Evolutionary conservation across 2,113 vertebrate genomes (phyloP), one percentile per base, ranked within the genome.

Genomic region (Urocynchramus pylzowi): DNA sequence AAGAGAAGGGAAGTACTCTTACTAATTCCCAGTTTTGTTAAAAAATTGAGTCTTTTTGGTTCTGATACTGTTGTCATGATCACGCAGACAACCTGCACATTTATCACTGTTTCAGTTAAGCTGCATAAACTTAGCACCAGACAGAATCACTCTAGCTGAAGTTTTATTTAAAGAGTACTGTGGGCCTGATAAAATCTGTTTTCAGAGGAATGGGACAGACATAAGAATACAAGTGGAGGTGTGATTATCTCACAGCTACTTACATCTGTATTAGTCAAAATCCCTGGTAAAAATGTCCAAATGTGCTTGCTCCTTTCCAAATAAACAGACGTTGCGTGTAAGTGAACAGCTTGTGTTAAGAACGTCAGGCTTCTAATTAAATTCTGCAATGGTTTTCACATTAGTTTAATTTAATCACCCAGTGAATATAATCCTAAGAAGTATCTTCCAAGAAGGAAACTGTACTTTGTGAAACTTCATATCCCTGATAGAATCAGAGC

Each of bases 221-320:
- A 44, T 64, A 79, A 79, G 24, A 39, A 49, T 82, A 52, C 56
- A 80, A 79, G 41, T 0, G 2, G 70, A 83, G 41, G 42, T 87
- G 59, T 88, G 59, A 70, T 83, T 59, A 78, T 87, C 35, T 88
- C 56, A 16, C 30, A 80, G 27, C 39, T 95, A 28, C 60, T 95
- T 74, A 75, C 39, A 84, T 77, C 85, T 92, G 79, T 81, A 73
- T 85, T 94, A 88, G 50, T 81, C 42, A 93, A 78, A 89, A 93
- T 84, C 68, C 33, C 21, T n/a, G 16, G 16, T 84, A 57, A 92
- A 92, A 68, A 39, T 84, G 35, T 44, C 59, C 56, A 89, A 50
- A 78, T 2, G 4, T 16, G 28, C 21, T 67, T 84, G 50, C 45
- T 95, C 35, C 10, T 65, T 89, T 90, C 47, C 47, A 74, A 52